These are phyloP conservation scores for Tyto alba DNA, from an alignment of 2,113 vertebrate genomes.

Conservation along the genomic window DNA sequence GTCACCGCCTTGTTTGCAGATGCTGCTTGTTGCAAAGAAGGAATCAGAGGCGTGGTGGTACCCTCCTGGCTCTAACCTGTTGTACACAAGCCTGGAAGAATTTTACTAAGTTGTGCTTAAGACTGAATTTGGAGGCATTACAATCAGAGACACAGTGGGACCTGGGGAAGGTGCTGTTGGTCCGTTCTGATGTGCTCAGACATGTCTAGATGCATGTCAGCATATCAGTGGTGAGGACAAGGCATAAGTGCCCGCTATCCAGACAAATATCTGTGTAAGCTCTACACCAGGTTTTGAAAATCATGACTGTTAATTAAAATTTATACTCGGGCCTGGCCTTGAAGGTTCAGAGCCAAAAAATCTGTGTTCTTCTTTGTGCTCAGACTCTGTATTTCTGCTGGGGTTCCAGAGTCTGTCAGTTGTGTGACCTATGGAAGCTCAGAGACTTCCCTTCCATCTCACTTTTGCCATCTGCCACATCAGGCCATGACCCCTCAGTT, in stretches of 20 bases:
- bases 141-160: neutral
- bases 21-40: neutral
- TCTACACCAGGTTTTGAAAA: neutral
- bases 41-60: neutral
- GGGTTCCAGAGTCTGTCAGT: neutral
- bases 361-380: neutral
- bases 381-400: neutral
- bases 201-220: neutral
- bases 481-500: accelerated
- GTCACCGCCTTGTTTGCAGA: neutral
- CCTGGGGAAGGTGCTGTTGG: accelerated
- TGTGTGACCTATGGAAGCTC: neutral
- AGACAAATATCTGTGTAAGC: neutral
- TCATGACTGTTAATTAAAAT: neutral
- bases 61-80: neutral
- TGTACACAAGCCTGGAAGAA: neutral
- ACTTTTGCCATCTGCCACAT: neutral
- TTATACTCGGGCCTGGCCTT: neutral
- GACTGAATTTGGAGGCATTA: neutral
- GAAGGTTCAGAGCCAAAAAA: neutral
- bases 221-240: neutral
- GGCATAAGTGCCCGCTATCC: neutral
- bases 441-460: neutral
- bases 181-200: accelerated
- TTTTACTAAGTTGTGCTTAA: neutral